Evolutionary conservation across 2,113 vertebrate species (phyloP), one percentile per base, ranked within the genome.

Genomic region (Solea solea): DNA sequence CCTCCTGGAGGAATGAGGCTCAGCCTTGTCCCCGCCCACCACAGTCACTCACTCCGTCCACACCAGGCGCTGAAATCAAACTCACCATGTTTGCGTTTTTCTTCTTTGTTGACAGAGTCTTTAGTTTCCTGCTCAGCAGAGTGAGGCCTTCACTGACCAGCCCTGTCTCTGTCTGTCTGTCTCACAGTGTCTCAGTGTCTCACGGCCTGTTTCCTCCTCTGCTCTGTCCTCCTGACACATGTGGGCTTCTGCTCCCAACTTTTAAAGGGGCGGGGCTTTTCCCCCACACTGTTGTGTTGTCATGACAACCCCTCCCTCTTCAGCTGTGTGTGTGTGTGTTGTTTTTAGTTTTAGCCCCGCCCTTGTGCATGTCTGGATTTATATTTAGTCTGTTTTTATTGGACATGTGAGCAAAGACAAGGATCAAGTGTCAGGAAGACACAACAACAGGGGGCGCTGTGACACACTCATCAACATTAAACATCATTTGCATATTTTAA

Each of bases 11-110:
- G 21, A 25, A 16, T 8, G 34, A 28, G 58, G 73, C 70, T 67
- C 69, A 0, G 60, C 76, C 67, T 76, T 69, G 16, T 52, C 69
- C 72, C 55, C 71, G 70, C 77, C 86, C 83, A 62, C 80, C 49
- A 2, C 70, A 58, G 4, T 6, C n/a, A 15, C 49, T 15, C 45
- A 13, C 45, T 11, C 45, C 12, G 49, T 58, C 74, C 67, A 66
- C 69, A 69, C 69, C 74, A 63, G 51, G 16, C 49, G 28, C 7
- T 28, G 52, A 39, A 69, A 51, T 41, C 44, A 67, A 54, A 86
- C 89, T 90, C 50, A 88, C 89, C 89, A 79, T 88, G 61, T 14
- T 92, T 92, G 90, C 92, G 27, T 10, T n/a, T 56, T 68, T 76
- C 59, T 28, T 72, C 4, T 90, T 51, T 10, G 16, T 1, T 12